These are phyloP conservation scores for Pseudochromis fuscus DNA, from an alignment of 2,797 vertebrate genomes.

Conservation along the genomic window DNA sequence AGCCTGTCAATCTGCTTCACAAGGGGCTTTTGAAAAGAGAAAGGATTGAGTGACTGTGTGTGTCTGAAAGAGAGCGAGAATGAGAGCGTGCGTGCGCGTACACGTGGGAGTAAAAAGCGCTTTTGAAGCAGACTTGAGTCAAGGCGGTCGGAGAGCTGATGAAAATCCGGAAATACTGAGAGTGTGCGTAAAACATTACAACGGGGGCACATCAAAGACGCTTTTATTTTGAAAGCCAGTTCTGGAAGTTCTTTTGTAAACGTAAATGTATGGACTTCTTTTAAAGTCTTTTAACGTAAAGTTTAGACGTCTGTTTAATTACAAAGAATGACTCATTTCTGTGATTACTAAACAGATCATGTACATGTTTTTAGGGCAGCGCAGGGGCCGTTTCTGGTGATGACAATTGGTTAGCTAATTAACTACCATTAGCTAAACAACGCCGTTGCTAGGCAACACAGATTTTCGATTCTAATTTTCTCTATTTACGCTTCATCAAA, in stretches of 20 bases:
- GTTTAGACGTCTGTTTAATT: too few species aligned
- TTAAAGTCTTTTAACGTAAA: slow-evolving; percentile 4
- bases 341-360: not conserved
- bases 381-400: too few species aligned
- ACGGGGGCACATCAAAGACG: rapidly evolving
- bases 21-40: slow-evolving; percentile 81
- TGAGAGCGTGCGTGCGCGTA: slow-evolving; percentile 64
- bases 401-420: not conserved
- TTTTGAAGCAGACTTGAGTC: slow-evolving; percentile 41
- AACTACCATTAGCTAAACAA: slow-evolving; percentile 17
- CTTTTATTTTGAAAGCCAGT: slow-evolving; percentile 58
- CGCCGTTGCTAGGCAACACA: slow-evolving; percentile 57
- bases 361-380: not conserved
- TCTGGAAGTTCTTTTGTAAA: not conserved
- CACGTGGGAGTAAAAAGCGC: slow-evolving; percentile 30
- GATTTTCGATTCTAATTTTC: not conserved
- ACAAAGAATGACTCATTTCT: not conserved
- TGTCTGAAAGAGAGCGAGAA: slow-evolving; percentile 46
- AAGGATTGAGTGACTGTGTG: slow-evolving; percentile 67
- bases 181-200: slow-evolving; percentile 11
- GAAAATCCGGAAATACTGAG: slow-evolving; percentile 40
- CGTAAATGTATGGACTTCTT: not conserved
- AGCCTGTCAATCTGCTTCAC: slow-evolving; percentile 84
- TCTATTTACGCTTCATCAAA: too few species aligned
- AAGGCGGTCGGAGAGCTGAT: slow-evolving; percentile 23